phyloP scores from a whole-genome alignment of 1,140 invertebrate genomes.

The Lethocerus indicus region DNA sequence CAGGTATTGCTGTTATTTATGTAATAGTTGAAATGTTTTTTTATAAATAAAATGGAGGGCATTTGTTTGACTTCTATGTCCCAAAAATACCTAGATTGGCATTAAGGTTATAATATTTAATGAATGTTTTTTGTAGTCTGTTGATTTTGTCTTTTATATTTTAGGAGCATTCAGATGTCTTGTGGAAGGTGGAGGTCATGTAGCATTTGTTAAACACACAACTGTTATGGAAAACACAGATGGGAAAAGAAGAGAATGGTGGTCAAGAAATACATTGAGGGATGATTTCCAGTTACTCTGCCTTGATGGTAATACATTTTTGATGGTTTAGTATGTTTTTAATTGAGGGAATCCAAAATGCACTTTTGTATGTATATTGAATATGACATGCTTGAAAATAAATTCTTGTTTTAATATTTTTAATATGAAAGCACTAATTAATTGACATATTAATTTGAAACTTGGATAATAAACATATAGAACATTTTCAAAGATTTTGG shows the following conservation, averaged over 20 bases:
- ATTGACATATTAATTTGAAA: no score
- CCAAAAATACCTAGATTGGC: no score
- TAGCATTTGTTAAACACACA: constrained; percentile 87
- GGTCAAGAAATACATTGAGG: constrained; percentile 80
- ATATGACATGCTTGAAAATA: no score
- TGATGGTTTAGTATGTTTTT: no score
- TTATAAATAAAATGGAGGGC: not conserved
- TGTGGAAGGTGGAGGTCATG: constrained; percentile 85
- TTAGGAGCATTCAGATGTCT: constrained; percentile 74
- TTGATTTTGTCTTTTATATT: constrained; percentile 9
- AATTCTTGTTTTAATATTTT: no score
- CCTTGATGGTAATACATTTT: constrained; percentile 53
- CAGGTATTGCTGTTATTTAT: constrained; percentile 31
- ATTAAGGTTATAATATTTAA: not conserved
- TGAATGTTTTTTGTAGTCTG: no score
- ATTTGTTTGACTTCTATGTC: no score
- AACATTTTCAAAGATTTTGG: no score
- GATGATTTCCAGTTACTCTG: constrained; percentile 90
- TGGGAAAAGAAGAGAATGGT: constrained; percentile 74
- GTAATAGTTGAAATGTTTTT: not conserved
- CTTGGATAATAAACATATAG: no score
- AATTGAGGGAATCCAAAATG: not conserved
- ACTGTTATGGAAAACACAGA: constrained; percentile 83
- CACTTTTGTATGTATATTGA: no score
- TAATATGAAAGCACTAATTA: no score